Conservation (phyloP, 2,888 invertebrate species). For the Drosophila pseudotakahashii region DNA sequence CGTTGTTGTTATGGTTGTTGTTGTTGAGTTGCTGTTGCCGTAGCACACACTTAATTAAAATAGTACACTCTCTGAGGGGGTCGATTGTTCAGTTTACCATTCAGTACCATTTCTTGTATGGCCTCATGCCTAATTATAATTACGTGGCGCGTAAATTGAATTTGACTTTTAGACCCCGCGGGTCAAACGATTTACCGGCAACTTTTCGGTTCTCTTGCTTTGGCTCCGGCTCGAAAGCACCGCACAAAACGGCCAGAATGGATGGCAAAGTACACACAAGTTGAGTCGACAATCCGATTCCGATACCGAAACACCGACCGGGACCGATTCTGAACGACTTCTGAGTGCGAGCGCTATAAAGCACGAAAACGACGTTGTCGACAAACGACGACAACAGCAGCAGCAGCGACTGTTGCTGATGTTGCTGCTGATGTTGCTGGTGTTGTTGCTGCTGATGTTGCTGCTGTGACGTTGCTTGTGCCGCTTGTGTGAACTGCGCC, state of each 20-base stretch:
- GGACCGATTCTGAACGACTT: constrained; percentile 80
- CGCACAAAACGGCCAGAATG: constrained; percentile 12
- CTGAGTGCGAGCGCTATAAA: constrained; percentile 78
- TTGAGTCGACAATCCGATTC: constrained; percentile 59
- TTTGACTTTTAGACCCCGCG: constrained; percentile 38
- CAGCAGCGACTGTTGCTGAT: constrained; percentile 40
- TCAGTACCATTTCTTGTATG: constrained; percentile 58
- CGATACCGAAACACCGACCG: constrained; percentile 68
- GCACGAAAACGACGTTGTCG: constrained; percentile 70
- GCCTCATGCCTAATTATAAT: constrained; percentile 69
- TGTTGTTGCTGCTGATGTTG: constrained; percentile 28
- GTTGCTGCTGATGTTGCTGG: constrained; percentile 43
- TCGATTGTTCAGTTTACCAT: constrained; percentile 45
- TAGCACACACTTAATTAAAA: constrained; percentile 78
- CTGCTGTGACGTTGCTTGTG: constrained; percentile 3
- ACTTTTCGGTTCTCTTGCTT: not conserved
- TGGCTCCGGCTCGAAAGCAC: not conserved
- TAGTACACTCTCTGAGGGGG: constrained; percentile 73
- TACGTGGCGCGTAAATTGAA: constrained; percentile 70
- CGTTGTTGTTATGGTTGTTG: constrained; percentile 25
- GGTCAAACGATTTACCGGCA: constrained; percentile 45
- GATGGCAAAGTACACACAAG: not conserved
- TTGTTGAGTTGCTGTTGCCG: constrained; percentile 31
- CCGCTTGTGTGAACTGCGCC: constrained; percentile 79
- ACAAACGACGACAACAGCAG: constrained; percentile 48